Conservation (phyloP, 92 coral and sea anemone genomes). For the Zoanthus sociatus region DNA sequence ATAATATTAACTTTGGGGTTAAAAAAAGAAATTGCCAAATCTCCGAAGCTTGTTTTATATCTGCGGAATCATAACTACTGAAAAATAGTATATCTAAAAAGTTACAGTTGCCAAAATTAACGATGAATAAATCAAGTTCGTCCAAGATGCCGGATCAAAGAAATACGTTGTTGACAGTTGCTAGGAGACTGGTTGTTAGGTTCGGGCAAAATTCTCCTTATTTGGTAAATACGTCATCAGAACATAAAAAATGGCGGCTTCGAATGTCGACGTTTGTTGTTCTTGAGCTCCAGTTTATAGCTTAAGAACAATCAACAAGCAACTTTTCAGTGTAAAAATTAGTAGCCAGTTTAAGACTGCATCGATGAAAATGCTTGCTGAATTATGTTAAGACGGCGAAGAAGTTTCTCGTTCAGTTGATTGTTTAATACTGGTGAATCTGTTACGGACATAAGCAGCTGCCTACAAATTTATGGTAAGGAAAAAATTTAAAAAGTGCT, state of each 20-base stretch:
- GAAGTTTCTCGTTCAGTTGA: too few relatives aligned
- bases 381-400: too few relatives aligned
- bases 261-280: constrained; percentile 14
- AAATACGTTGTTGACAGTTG: constrained; percentile 32
- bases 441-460: too few relatives aligned
- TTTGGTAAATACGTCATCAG: constrained; percentile 78
- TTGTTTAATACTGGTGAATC: too few relatives aligned
- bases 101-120: not conserved
- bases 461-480: too few relatives aligned
- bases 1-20: too few relatives aligned
- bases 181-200: constrained; percentile 38
- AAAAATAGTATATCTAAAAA: too few relatives aligned
- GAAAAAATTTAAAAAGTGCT: not conserved
- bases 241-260: constrained; percentile 78
- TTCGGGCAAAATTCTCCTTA: constrained; percentile 55
- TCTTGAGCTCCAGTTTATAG: not conserved
- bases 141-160: not conserved
- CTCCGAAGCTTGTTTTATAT: too few relatives aligned
- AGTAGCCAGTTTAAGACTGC: not conserved
- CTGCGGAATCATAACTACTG: too few relatives aligned
- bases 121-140: not conserved
- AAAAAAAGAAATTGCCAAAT: too few relatives aligned
- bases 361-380: not conserved
- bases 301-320: not conserved
- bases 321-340: not conserved